These are phyloP conservation scores for Odocoileus hemionus DNA, from an alignment of 2,113 vertebrate genomes.

Conservation along the genomic window DNA sequence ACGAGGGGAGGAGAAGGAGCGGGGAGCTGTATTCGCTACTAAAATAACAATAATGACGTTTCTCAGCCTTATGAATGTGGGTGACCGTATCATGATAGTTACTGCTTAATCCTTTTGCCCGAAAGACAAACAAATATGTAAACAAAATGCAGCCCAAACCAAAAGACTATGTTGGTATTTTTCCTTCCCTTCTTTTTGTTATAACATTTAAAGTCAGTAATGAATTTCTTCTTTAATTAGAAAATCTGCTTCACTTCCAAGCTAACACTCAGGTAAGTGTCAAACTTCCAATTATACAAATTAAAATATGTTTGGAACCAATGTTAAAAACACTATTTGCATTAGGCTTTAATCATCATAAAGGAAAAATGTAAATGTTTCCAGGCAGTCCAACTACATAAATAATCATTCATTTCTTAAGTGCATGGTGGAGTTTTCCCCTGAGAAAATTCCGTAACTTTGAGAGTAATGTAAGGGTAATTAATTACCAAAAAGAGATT, in stretches of 20 bases:
- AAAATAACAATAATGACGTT: background rate
- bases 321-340: slow-evolving; percentile 40
- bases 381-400: slow-evolving; percentile 65
- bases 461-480: slow-evolving; percentile 70
- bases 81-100: background rate
- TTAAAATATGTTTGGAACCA: slow-evolving; percentile 33
- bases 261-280: slow-evolving; percentile 59
- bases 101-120: background rate
- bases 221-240: slow-evolving; percentile 51
- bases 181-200: background rate
- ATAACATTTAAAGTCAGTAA: slow-evolving; percentile 20
- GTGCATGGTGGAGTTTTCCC: slow-evolving; percentile 50
- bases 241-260: slow-evolving; percentile 35
- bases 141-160: background rate
- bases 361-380: slow-evolving; percentile 64
- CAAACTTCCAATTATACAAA: slow-evolving; percentile 49
- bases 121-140: background rate
- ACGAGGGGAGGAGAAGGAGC: rapidly evolving
- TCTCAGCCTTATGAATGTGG: background rate
- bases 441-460: slow-evolving; percentile 57
- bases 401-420: slow-evolving; percentile 69
- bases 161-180: background rate
- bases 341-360: slow-evolving; percentile 47
- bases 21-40: background rate
- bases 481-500: slow-evolving; percentile 76